Percentiles rank a stretch among this genome's conserved stretches.
These are phyloP conservation scores for Montipora sp. DNA, from an alignment of 64 coral and sea anemone genomes.

Conservation along the genomic window DNA sequence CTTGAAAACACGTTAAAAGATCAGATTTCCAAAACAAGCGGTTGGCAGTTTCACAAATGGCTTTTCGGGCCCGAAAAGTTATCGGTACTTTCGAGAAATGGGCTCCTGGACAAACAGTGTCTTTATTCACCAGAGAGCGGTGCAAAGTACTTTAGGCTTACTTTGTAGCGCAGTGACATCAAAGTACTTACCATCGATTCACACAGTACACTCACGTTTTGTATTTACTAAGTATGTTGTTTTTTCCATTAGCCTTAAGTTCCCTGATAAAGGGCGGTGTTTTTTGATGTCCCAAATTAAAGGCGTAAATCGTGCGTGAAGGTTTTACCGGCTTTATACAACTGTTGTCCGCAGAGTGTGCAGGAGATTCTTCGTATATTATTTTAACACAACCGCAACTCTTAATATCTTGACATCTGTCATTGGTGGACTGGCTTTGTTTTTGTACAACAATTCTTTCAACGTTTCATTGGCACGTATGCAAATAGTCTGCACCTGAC, in stretches of 20 bases:
- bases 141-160: too few species aligned
- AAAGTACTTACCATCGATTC: not conserved
- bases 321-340: not conserved
- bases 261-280: slow-evolving; percentile 30
- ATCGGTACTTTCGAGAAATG: too few species aligned
- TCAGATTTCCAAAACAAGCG: too few species aligned
- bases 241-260: slow-evolving; percentile 22
- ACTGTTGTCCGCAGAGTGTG: not conserved
- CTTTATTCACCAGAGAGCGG: too few species aligned
- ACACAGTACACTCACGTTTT: not conserved
- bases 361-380: not conserved
- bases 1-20: too few species aligned
- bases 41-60: too few species aligned
- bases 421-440: not conserved
- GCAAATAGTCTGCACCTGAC: not conserved
- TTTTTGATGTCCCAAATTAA: slow-evolving; percentile 45
- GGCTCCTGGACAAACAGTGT: too few species aligned
- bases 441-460: not conserved
- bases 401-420: slow-evolving; percentile 11
- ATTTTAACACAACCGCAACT: slow-evolving; percentile 12
- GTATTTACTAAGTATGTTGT: slow-evolving; percentile 7
- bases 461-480: not conserved
- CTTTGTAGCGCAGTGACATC: not conserved
- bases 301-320: not conserved
- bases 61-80: too few species aligned